Evolutionary conservation across 2,113 vertebrate genomes (phyloP), one percentile per base, ranked within the genome.

Genomic region (Mustela lutreola): DNA sequence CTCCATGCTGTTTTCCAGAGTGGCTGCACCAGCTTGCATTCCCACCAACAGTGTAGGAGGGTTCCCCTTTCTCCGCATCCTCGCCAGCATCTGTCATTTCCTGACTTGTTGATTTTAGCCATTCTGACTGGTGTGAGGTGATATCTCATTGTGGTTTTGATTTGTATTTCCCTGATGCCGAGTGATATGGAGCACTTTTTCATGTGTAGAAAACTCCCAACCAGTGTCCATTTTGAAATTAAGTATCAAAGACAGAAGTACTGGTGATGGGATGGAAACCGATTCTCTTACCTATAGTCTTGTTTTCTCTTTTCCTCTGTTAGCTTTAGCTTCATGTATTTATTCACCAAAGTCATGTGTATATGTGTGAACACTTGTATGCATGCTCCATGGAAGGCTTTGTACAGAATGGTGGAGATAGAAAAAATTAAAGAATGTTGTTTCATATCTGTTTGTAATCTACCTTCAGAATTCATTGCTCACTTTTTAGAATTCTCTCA

Each of bases 261-360:
- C 10, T 21, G 26, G 33, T 33, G 21, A 79, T 45, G 67, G 33
- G 28, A 28, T 83, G 45, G 22, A 85, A 95, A 45, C 21, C 15
- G 39, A 3, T n/a, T 53, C 4, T 39, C 33, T 90, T 12, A 70
- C 31, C 1, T 89, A 8, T 15, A 31, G 33, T 67, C 91, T 48
- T 88, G 11, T 70, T 82, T 70, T 75, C 14, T 92, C 19, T 79
- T 96, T 97, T 75, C 9, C 22, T 90, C 70, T 36, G 12, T 92
- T 95, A 88, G 14, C 16, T 73, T 94, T 78, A 45, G 39, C 26
- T 85, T 92, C 16, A 19, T 62, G 63, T 88, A 26, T 42, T 73
- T 21, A 19, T 84, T 87, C 22, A 26, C 16, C 12, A 63, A 36
- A 28, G 31, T n/a, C 19, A 2, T 18, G 14, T n/a, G 36, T 3